These are phyloP conservation scores for Callopanchax toddi DNA, from an alignment of 2,113 vertebrate genomes.

Conservation along the genomic window DNA sequence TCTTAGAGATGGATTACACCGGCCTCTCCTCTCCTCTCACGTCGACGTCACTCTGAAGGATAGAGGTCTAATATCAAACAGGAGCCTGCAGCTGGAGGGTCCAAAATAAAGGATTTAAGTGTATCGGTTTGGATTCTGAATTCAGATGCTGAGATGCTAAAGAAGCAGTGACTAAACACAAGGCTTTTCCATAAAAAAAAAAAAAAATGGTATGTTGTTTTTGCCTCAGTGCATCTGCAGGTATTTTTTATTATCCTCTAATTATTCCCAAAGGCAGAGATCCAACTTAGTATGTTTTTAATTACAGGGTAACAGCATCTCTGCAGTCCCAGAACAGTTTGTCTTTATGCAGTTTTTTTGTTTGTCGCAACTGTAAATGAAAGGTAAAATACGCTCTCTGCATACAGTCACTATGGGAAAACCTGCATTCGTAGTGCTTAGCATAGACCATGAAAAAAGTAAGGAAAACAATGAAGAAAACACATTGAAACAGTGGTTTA, in stretches of 20 bases:
- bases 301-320: conserved; percentile 54
- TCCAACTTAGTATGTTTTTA: conserved; percentile 53
- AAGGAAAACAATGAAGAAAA: not conserved
- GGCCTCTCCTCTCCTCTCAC: conserved; percentile 28
- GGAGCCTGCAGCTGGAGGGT: conserved; percentile 41
- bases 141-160: not conserved
- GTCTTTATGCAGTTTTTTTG: conserved; percentile 13
- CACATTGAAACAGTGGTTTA: conserved; percentile 24
- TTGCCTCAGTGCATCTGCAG: conserved; percentile 32
- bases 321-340: conserved; percentile 34
- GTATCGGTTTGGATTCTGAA: conserved; percentile 12
- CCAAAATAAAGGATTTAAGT: not conserved
- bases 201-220: conserved; percentile 12
- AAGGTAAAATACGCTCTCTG: conserved; percentile 7
- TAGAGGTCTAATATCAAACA: conserved; percentile 43
- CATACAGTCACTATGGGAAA: conserved; percentile 15
- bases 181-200: conserved; percentile 23
- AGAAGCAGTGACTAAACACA: conserved; percentile 15
- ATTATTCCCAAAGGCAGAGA: conserved; percentile 50
- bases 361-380: conserved; percentile 9
- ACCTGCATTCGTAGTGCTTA: conserved; percentile 10
- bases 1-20: conserved; percentile 55
- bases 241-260: conserved; percentile 42
- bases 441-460: conserved; percentile 8
- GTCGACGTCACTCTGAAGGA: conserved; percentile 61